These are phyloP conservation scores for Ophioninae sp. DNA, from an alignment of 2,888 invertebrate species.

Conservation along the genomic window DNA sequence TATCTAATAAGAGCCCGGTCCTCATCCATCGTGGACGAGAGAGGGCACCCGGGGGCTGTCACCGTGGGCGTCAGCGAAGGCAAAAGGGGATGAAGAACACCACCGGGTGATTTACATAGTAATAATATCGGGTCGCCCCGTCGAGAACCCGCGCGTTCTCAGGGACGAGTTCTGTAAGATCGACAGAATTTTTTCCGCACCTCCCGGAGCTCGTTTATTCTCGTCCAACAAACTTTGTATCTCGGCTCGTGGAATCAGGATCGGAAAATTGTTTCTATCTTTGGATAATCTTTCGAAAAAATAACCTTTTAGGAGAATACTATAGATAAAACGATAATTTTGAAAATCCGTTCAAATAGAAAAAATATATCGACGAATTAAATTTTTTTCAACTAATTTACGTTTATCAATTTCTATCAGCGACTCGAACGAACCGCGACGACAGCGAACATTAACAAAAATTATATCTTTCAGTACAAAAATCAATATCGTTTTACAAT, in stretches of 20 bases:
- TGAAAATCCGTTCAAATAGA: no score
- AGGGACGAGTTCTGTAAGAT: slow-evolving; percentile 36
- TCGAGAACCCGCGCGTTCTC: slow-evolving; percentile 44
- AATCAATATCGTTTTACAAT: no score
- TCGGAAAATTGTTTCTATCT: slow-evolving; percentile 4
- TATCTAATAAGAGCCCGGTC: slow-evolving; percentile 79
- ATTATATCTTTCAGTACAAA: no score
- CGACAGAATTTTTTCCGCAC: slow-evolving; percentile 37
- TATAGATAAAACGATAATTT: no score
- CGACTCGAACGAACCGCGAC: no score
- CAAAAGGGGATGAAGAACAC: slow-evolving; percentile 61
- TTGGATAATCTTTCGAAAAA: neutral
- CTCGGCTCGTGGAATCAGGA: neutral
- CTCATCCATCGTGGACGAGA: slow-evolving; percentile 76
- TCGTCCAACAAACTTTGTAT: slow-evolving; percentile 16
- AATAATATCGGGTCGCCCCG: slow-evolving; percentile 79
- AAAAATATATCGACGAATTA: no score
- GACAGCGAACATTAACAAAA: no score
- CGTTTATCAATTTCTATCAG: no score
- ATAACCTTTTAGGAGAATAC: neutral
- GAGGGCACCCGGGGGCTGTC: slow-evolving; percentile 79
- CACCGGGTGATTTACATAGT: slow-evolving; percentile 81
- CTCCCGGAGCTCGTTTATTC: slow-evolving; percentile 27
- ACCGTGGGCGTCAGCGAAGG: slow-evolving; percentile 78
- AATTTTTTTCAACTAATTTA: no score